Percentiles rank a stretch among this genome's conserved stretches.
These are phyloP conservation scores for Anneissia japonica DNA, from an alignment of 35 echinoderm and acorn worm genomes.

Conservation along the genomic window DNA sequence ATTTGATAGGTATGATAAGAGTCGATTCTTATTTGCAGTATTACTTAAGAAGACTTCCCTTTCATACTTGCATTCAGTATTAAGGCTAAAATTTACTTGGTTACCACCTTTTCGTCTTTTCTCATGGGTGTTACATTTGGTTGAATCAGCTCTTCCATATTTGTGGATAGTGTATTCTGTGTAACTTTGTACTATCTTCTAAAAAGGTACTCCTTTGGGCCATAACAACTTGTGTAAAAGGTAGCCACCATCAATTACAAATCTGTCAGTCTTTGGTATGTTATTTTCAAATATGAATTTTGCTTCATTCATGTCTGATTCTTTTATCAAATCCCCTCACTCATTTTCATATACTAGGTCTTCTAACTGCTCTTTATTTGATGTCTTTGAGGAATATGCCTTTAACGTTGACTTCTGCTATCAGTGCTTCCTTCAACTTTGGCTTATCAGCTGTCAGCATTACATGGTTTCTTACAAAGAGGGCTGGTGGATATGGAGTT, in stretches of 20 bases:
- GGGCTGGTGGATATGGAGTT: constrained; percentile 18
- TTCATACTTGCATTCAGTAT: neutral
- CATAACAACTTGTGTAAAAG: neutral
- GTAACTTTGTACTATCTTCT: neutral
- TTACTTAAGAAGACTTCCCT: neutral
- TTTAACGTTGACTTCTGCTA: neutral
- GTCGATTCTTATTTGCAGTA: neutral
- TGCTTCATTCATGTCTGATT: neutral
- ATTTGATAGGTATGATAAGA: neutral
- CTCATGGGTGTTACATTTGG: no score
- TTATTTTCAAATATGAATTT: neutral
- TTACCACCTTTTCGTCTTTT: no score
- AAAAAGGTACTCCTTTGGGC: neutral
- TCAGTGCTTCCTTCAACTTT: constrained; percentile 18
- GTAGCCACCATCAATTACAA: constrained; percentile 2
- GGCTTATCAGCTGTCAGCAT: constrained; percentile 42
- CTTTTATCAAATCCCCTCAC: no score
- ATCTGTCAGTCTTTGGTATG: neutral
- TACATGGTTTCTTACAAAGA: constrained; percentile 13
- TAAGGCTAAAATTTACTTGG: neutral
- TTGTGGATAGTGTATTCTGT: neutral
- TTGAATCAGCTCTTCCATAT: neutral
- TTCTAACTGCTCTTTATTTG: neutral
- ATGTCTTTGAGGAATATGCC: constrained; percentile 5
- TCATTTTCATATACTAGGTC: neutral